phyloP scores from a whole-genome alignment of 2,113 vertebrate genomes.

The Hippocampus comes region DNA sequence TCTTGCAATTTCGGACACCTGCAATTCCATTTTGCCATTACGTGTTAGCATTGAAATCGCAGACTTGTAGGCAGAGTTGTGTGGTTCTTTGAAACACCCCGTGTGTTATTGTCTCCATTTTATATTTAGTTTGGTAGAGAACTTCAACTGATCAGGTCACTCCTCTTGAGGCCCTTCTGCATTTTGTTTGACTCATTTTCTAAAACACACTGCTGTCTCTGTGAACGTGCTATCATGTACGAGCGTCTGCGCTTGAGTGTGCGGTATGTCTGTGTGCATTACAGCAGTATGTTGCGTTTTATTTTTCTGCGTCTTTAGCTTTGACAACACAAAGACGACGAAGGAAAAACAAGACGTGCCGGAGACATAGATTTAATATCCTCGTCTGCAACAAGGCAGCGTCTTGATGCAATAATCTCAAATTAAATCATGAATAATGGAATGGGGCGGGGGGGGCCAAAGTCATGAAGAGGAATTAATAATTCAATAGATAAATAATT shows the following conservation, averaged over 20 bases:
- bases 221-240: background rate
- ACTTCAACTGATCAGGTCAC: too few relatives aligned
- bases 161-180: too few relatives aligned
- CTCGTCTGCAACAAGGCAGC: constrained; percentile 87
- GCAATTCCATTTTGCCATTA: too few relatives aligned
- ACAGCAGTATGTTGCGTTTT: constrained; percentile 5
- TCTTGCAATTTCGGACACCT: too few relatives aligned
- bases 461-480: constrained; percentile 99
- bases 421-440: constrained; percentile 99
- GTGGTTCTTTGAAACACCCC: too few relatives aligned
- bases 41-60: too few relatives aligned
- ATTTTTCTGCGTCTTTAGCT: constrained; percentile 59
- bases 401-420: constrained; percentile 99
- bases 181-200: too few relatives aligned
- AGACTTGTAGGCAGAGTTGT: too few relatives aligned
- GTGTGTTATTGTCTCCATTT: too few relatives aligned
- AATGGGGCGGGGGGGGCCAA: constrained; percentile 40
- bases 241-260: background rate
- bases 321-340: constrained; percentile 32
- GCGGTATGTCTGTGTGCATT: background rate
- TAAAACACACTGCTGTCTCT: too few relatives aligned
- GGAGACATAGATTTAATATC: constrained; percentile 85
- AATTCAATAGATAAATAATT: constrained; percentile 99
- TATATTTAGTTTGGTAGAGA: too few relatives aligned
- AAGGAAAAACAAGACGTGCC: constrained; percentile 38